Evolutionary conservation across 2,888 invertebrate species (phyloP), one percentile per base, ranked within the genome.

Genomic region (Troides oblongomaculatus): DNA sequence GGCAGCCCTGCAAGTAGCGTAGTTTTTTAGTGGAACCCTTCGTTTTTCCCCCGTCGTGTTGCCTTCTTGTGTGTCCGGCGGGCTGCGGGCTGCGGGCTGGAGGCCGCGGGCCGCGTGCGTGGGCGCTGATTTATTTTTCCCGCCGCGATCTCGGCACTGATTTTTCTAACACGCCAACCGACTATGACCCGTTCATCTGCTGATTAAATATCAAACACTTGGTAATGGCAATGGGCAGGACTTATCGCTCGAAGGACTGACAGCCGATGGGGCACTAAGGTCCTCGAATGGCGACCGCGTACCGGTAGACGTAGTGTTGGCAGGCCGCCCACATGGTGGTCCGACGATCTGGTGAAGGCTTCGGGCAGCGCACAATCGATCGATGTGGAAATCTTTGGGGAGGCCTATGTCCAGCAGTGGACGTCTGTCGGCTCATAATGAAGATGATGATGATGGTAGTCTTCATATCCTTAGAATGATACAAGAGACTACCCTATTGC

Each of bases 11-110:
- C 82, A 0, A 79, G 79, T 81, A 78, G 82, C 77, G 75, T 74
- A 79, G 84, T 84, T 86, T 85, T 83, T 80, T 76, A 75, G 80
- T 76, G 75, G 78, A 73, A 68, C 69, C 72, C 80, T 83, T 84
- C 30, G 30, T 86, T 86, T 84, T 46, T 12, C 14, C 46, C 14
- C 12, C 46, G 80, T 78, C 82, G 80, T 78, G 79, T 83, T 83
- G 83, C 79, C 78, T 78, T 79, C 77, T 84, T 84, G 85, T 86
- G 88, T 86, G 89, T 88, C 80, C 86, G 83, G 79, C 81, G 84
- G 76, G 83, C 8, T 39, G 39, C 39, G 7, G 39, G 39, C 8
- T 10, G 39, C 39, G 39, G 39, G 7, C 8, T 8, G 39, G 7
- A 8, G 46, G 46, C 46, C 3, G 46, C 46, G 87, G 89, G 86